Evolutionary conservation across 2,797 vertebrate genomes (phyloP), one percentile per base, ranked within the genome.

Genomic region (Holocentrus rufus): DNA sequence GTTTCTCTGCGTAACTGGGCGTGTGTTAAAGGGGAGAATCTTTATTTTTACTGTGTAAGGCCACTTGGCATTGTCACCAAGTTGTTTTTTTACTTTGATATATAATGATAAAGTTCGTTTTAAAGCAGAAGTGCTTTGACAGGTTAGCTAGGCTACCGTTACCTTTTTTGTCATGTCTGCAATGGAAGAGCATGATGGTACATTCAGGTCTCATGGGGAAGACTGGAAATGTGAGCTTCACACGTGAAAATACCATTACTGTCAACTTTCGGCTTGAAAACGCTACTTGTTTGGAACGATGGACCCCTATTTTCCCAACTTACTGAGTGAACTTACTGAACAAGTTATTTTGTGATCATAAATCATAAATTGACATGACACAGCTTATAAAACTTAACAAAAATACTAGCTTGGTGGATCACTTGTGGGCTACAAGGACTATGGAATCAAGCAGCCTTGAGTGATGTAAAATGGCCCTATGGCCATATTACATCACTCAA

Each of bases 161-260:
- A 79, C 50, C 67, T 55, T 72, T 66, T 64, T 80, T n/a, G 58
- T 81, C 74, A 74, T 63, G 69, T 83, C 75, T 83, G 30, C 22
- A 49, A 18, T 27, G 14, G 36, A 30, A 55, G 36, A 74, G 18
- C 72, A 49, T 52, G 52, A 70, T 80, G 83, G 39, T 77, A 53
- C 79, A 1, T 87, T 85, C 65, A 74, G 0, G 5, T 1, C 44
- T 18, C 13, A 7, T 0, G 14, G 14, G 34, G 64, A 76, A 82
- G 22, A 36, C 1, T 25, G 74, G 20, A 67, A 59, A 76, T 66
- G 1, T 30, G 14, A 59, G 2, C 11, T 3, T 14, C 0, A 17
- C 53, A 11, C 2, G 11, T 1, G 44, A 17, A 10, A 67, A 13
- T 50, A 7, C 9, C 4, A 7, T 27, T 52, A 4, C 2, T 13